Base-by-base conservation (phyloP, 2,113 vertebrate species). In the Melanotaenia duboulayi region DNA sequence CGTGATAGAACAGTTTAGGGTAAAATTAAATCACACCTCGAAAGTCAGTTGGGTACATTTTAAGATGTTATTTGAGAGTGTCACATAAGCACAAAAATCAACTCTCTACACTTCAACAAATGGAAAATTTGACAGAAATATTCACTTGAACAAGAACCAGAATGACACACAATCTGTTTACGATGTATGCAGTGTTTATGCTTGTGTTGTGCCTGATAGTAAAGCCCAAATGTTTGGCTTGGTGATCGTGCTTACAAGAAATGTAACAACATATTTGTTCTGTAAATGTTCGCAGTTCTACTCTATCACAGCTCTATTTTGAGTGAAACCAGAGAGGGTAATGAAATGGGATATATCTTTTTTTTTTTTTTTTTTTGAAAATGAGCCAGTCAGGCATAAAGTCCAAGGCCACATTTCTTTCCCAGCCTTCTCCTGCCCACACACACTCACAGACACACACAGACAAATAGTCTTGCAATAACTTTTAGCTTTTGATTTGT, bases 391-490 rank as follows among this genome's bases (percentile, higher is more conserved):
- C 52, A 82, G 80, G 79, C 76, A 79, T 86, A 79, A 87, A 89
- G 74, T 89, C 74, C 87, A 90, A 90, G 90, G 90, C 69, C 81
- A 78, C 35, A 87, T 88, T 82, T 88, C 71, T 82, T 87, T 87
- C 81, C 77, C 78, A 85, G 72, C 70, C 71, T 78, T 80, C 64
- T 74, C 56, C 71, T 75, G 49, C 70, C 71, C 65, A 50, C 74
- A 58, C 76, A 49, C 67, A 49, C 40, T n/a, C 32, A 39, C 52
- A 51, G 49, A 63, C 71, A 64, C 23, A 51, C 28, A 60, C 37
- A 65, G 25, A 60, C 59, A 80, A 60, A 81, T 66, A 74, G 24
- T 65, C 19, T 54, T 48, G 61, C 72, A 57, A 46, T 51, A 46
- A 67, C 76, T 84, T 48, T 48, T 62, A 39, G 52, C 74, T 76